Base-by-base conservation (phyloP, 2,797 vertebrate species). In the Malacoraja senta region DNA sequence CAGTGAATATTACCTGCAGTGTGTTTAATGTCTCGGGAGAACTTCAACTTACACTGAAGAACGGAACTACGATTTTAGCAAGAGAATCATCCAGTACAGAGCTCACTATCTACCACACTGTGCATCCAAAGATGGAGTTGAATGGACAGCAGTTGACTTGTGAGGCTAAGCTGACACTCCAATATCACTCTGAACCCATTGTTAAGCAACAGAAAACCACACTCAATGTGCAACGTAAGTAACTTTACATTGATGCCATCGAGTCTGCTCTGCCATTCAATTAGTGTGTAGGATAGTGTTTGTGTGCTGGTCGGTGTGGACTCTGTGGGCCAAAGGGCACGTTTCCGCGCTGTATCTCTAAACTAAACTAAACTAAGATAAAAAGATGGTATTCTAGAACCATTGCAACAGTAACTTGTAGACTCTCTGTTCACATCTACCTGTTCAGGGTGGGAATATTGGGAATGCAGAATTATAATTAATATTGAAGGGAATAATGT, bases 41-140 rank as follows among this genome's bases (percentile, higher is more conserved):
- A 21, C n/a, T 88, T 68, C n/a, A 88, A 88, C 63, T 88, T 63
- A 32, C 61, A 21, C n/a, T 88, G 84, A 88, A 68, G 61, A 35
- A 65, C 1, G n/a, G 61, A 68, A 68, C 0, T n/a, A n/a, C 35
- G 12, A 3, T 10, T 19, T 88, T 88, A 68, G n/a, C 2, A 63
- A 88, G 19, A 10, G 15, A 8, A 19, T 88, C 61, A 32, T 32
- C 29, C 84, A 35, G 15, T 68, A 65, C 61, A 21, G 63, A 17
- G 61, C 61, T 68, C 15, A 88, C 61, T 68, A 88, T 88, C 63
- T 68, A 65, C 63, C 63, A 88, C 32, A 68, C 84, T 68, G 15
- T 68, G 17, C 1, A 68, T 32, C 61, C 63, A 68, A 7, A 9
- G 68, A n/a, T 63, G 21, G 17, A 88, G n/a, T 0, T 88, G 63